Evolutionary conservation across 1,140 invertebrate genomes (phyloP), one percentile per base, ranked within the genome.

Genomic region (Plectrocnemia conspersa): DNA sequence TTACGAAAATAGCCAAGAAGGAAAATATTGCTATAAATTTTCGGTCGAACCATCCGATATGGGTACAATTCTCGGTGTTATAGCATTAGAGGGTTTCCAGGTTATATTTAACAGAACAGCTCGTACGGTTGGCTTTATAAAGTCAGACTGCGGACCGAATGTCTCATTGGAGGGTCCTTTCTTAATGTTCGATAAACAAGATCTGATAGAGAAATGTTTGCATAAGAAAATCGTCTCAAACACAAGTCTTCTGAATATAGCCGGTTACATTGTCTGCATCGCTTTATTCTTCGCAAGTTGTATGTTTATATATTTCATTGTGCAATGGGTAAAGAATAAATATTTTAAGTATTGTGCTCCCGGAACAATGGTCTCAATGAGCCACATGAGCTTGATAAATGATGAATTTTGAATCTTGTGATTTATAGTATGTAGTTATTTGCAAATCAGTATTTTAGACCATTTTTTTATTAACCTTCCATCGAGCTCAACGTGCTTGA

Each of bases 1-100:
- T 6, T 56, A 41, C 13, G 56, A 55, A 16, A 42, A 63, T 45
- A 15, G 27, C 10, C 11, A 44, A 10, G 29, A 33, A 4, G 33
- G 48, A 38, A 46, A 56, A 7, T 57, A 27, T 45, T 63, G 61
- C 50, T 63, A 63, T 32, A 60, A 63, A 44, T 59, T 63, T 52
- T 47, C 54, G 16, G 49, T 63, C 2, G 54, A 59, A 18, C 54
- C 50, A 5, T 54, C 58, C 2, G 54, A 59, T 11, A 54, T 41
- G 1, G 57, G 58, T 15, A 49, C 54, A 0, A 63, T 63, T 25
- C 27, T 63, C 2, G 61, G 61, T 10, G 58, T 63, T 6, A 52
- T 54, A 0, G 61, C 58, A 11, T 16, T 63, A 16, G 61, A 63
- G 44, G 61, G 61, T 36, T 63, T 63, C 46, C 44, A 60, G 38